phyloP scores from a whole-genome alignment of 2,797 vertebrate species.

The Paedocypris micromegethes region DNA sequence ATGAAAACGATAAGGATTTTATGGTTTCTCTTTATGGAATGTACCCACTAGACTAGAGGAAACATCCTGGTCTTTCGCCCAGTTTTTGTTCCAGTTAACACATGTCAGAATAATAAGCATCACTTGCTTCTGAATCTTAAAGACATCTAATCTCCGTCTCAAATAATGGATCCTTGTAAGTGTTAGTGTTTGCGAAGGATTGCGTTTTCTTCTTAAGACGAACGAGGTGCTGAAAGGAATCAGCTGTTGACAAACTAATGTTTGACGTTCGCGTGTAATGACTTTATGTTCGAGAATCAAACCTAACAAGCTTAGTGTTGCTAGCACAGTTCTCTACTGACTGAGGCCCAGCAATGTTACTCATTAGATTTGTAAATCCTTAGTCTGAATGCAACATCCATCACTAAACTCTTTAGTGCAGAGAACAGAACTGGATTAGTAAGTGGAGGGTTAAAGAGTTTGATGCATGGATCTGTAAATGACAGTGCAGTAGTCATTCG shows the following conservation, averaged over 20 bases:
- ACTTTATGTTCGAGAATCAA: too few species aligned
- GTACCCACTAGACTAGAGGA: slow-evolving; percentile 11
- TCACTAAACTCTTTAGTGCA: too few species aligned
- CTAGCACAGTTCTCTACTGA: too few species aligned
- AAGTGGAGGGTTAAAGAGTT: too few species aligned
- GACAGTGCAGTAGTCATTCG: too few species aligned
- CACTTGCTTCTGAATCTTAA: slow-evolving; percentile 23
- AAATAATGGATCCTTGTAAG: slow-evolving; percentile 14
- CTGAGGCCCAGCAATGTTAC: too few species aligned
- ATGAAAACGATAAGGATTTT: slow-evolving; percentile 39
- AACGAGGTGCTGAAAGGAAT: background rate
- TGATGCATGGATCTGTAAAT: too few species aligned
- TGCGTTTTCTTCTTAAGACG: background rate
- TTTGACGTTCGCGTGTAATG: too few species aligned
- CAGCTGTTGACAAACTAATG: background rate
- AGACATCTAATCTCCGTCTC: slow-evolving; percentile 21
- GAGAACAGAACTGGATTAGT: too few species aligned
- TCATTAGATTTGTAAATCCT: too few species aligned
- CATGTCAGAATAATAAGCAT: slow-evolving; percentile 26
- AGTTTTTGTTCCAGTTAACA: slow-evolving; percentile 27
- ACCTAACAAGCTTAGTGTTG: too few species aligned
- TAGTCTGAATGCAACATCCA: too few species aligned
- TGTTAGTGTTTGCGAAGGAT: slow-evolving; percentile 4
- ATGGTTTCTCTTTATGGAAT: slow-evolving; percentile 30
- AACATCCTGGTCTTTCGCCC: slow-evolving; percentile 24